These are phyloP conservation scores for Platorchestia sp. DNA, from an alignment of 1,140 invertebrate genomes.

Conservation along the genomic window DNA sequence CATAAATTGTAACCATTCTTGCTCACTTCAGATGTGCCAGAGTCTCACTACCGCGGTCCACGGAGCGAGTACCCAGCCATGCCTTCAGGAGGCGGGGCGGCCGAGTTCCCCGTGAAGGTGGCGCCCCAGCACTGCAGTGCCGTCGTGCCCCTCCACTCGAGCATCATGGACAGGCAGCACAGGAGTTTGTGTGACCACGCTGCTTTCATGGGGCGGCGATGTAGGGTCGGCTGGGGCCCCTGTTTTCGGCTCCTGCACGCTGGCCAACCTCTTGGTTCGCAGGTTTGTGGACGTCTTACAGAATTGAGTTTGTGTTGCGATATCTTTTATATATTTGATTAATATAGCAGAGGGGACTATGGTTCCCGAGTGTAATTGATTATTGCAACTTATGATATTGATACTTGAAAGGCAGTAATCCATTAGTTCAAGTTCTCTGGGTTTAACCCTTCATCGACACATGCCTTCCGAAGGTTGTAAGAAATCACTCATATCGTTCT, in stretches of 20 bases:
- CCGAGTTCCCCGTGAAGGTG: conserved; percentile 50
- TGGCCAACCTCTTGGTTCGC: conserved; percentile 53
- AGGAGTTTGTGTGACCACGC: conserved; percentile 78
- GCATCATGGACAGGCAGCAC: conserved; percentile 69
- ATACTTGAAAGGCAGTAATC: too few relatives aligned
- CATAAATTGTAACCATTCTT: background rate
- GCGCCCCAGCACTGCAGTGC: conserved; percentile 57
- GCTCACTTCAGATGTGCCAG: background rate
- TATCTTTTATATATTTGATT: too few relatives aligned
- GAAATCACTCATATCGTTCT: too few relatives aligned
- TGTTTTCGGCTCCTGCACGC: conserved; percentile 75
- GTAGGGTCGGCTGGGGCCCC: conserved; percentile 82
- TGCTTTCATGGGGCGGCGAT: conserved; percentile 77
- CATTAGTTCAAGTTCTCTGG: too few relatives aligned
- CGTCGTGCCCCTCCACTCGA: conserved; percentile 56
- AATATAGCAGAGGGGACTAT: too few relatives aligned
- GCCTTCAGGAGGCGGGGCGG: conserved; percentile 57
- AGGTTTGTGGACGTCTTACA: background rate
- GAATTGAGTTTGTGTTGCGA: too few relatives aligned
- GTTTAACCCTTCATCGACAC: too few relatives aligned
- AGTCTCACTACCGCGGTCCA: conserved; percentile 53
- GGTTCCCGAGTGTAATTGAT: too few relatives aligned
- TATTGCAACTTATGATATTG: too few relatives aligned
- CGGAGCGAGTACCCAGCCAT: conserved; percentile 61
- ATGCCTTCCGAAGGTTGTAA: too few relatives aligned